phyloP scores from a whole-genome alignment of 2,888 invertebrate species.

The Allophyes oxyacanthae region DNA sequence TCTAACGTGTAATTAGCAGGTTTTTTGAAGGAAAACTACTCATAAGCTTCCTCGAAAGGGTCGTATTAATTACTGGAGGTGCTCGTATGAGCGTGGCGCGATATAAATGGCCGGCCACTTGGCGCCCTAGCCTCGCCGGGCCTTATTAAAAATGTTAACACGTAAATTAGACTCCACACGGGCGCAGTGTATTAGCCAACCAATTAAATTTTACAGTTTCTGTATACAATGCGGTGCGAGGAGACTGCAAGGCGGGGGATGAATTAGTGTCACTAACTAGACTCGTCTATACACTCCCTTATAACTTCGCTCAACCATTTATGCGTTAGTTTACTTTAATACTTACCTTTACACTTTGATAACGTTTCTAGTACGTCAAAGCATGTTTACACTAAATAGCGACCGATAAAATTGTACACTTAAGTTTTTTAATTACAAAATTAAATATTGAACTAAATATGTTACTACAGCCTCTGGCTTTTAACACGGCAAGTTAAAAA shows the following conservation, averaged over 20 bases:
- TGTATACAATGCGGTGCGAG: constrained; percentile 74
- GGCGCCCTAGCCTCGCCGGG: constrained; percentile 83
- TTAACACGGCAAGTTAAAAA: constrained; percentile 83
- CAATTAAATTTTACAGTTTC: constrained; percentile 86
- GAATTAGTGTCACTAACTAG: constrained; percentile 65
- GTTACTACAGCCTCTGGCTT: constrained; percentile 68
- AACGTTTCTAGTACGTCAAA: constrained; percentile 64
- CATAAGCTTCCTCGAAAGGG: constrained; percentile 88
- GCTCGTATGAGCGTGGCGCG: constrained; percentile 79
- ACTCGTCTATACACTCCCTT: constrained; percentile 58
- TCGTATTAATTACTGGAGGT: constrained; percentile 87
- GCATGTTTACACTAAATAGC: constrained; percentile 48
- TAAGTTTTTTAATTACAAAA: constrained; percentile 76
- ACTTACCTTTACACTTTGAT: constrained; percentile 70
- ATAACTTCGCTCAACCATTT: constrained; percentile 42
- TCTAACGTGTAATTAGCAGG: constrained; percentile 85
- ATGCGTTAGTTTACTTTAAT: constrained; percentile 58
- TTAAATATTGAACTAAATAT: constrained; percentile 79
- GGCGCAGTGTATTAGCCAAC: constrained; percentile 84
- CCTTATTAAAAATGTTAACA: constrained; percentile 89
- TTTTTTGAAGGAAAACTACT: constrained; percentile 87
- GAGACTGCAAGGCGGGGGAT: constrained; percentile 70
- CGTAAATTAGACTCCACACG: constrained; percentile 86
- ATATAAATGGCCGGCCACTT: constrained; percentile 87
- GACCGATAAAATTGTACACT: constrained; percentile 66